Evolutionary conservation across 1,140 invertebrate species (phyloP), one percentile per base, ranked within the genome.

Genomic region (Olivierus martensii): DNA sequence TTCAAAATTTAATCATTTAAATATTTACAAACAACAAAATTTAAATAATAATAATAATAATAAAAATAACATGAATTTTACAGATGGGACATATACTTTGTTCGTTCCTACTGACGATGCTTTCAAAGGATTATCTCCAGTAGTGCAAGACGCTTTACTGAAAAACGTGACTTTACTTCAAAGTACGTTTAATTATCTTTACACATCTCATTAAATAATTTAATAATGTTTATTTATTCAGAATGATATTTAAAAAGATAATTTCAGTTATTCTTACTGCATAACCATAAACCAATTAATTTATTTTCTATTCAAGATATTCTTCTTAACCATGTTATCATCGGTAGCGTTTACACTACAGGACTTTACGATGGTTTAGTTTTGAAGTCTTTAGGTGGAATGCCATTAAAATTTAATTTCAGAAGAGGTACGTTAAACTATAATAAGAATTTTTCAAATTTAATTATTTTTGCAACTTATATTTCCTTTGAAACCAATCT

Each of bases 231-330:
- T n/a, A n/a, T 28, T 28, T 28, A 9, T 28, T 28, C 28, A n/a
- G n/a, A n/a, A n/a, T n/a, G n/a, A n/a, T n/a, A n/a, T n/a, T 28
- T 28, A 28, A 28, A 28, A 28, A 28, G 4, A 28, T 2, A 28
- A 28, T 28, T n/a, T n/a, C n/a, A n/a, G n/a, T n/a, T n/a, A 28
- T 28, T 28, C 28, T 28, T 28, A 28, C 28, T 6, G n/a, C n/a
- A n/a, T n/a, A n/a, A n/a, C n/a, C n/a, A n/a, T n/a, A n/a, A n/a
- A n/a, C n/a, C n/a, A n/a, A n/a, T n/a, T n/a, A n/a, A n/a, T n/a
- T 57, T 55, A 55, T 42, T 57, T 59, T 52, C 61, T 56, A 46
- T 73, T 75, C 50, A 58, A 87, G 84, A 62, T 87, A 86, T 71
- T 68, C 87, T 60, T 12, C 11, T 55, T 14, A 60, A 56, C 37